phyloP scores from a whole-genome alignment of 2,797 vertebrate genomes.

The Halcyon chelicuti region DNA sequence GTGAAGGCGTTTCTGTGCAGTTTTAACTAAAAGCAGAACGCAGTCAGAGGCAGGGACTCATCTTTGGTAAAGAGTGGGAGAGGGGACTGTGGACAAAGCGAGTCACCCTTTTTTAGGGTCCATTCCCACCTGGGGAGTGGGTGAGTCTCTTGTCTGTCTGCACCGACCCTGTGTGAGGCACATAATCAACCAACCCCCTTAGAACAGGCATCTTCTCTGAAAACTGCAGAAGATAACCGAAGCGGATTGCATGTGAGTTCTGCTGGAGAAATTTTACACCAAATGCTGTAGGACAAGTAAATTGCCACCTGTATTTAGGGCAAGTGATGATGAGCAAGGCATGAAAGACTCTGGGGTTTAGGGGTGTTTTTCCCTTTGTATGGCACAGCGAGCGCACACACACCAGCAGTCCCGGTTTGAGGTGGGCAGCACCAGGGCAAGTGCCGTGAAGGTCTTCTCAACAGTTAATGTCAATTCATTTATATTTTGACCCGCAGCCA shows the following conservation, averaged over 20 bases:
- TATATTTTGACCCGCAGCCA: background rate
- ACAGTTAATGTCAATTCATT: background rate
- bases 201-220: background rate
- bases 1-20: rapidly evolving
- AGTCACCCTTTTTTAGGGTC: background rate
- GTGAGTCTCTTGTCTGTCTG: background rate
- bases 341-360: rapidly evolving
- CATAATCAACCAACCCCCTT: background rate
- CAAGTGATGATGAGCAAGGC: background rate
- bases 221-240: background rate
- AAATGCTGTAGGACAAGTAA: background rate
- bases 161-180: rapidly evolving
- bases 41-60: background rate
- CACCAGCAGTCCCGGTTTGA: background rate
- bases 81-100: background rate
- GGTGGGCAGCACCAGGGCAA: background rate
- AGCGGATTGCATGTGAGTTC: background rate
- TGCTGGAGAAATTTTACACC: background rate
- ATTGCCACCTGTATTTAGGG: background rate
- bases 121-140: background rate
- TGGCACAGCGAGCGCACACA: background rate
- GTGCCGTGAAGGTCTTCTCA: background rate
- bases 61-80: background rate
- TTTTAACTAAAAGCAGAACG: background rate
- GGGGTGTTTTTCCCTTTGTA: background rate